Evolutionary conservation across 2,113 vertebrate genomes (phyloP).

Genomic region (Oncorhynchus keta): DNA sequence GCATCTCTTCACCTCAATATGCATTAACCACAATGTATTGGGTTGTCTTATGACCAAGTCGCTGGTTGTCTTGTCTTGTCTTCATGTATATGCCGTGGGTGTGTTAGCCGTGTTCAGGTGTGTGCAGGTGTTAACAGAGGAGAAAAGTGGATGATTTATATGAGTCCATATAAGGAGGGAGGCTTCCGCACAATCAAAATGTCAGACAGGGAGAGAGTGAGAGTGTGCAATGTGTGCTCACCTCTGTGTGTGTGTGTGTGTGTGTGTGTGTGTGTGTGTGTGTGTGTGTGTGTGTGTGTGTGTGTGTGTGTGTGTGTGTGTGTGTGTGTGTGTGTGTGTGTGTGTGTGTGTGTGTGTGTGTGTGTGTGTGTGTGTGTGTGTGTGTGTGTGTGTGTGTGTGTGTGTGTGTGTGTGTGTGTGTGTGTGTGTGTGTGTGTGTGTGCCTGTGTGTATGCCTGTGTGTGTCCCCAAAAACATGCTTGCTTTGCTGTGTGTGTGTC

Average conservation of each 20-base stretch:
- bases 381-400: background rate
- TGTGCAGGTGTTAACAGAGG: conserved; percentile 30
- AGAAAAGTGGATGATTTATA: background rate
- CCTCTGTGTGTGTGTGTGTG: background rate
- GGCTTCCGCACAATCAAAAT: too few species aligned
- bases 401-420: background rate
- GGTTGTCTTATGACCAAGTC: conserved; percentile 54
- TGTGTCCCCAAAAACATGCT: background rate
- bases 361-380: background rate
- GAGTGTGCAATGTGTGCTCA: background rate
- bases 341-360: background rate
- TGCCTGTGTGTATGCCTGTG: background rate
- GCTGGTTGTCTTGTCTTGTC: conserved; percentile 47
- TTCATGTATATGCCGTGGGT: conserved; percentile 37
- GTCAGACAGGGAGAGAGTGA: too few species aligned
- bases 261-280: background rate
- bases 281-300: background rate
- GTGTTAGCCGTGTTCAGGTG: conserved; percentile 41
- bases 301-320: background rate
- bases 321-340: background rate
- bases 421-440: background rate
- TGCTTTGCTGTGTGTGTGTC: background rate
- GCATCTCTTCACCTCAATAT: conserved; percentile 20
- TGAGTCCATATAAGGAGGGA: background rate
- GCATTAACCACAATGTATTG: conserved; percentile 32